Percentiles rank a stretch among this genome's conserved stretches.
phyloP scores from a whole-genome alignment of 2,888 invertebrate species.

The Drosophila siamana region DNA sequence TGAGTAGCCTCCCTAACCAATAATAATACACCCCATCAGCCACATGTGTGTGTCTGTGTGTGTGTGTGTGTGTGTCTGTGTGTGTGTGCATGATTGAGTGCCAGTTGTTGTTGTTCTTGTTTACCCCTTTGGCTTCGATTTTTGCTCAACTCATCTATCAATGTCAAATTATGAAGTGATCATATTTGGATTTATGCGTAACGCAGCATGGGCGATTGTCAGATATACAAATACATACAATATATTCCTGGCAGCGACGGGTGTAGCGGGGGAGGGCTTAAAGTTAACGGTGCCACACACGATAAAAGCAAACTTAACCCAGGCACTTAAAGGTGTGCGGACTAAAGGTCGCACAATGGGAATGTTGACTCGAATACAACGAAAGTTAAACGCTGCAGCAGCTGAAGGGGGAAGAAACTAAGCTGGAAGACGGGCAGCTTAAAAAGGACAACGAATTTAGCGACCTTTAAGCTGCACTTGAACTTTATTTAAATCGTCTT shows the following conservation, averaged over 20 bases:
- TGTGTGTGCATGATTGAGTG: constrained; percentile 74
- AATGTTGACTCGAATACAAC: background rate
- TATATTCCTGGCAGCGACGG: background rate
- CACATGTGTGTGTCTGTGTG: constrained; percentile 9
- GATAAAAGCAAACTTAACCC: constrained; percentile 25
- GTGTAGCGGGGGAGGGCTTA: constrained; percentile 16
- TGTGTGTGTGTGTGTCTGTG: constrained; percentile 36
- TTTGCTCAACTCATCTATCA: constrained; percentile 83
- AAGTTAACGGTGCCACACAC: constrained; percentile 45
- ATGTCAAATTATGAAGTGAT: constrained; percentile 86
- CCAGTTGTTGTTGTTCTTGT: constrained; percentile 49
- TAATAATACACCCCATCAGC: constrained; percentile 38
- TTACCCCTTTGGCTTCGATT: constrained; percentile 65
- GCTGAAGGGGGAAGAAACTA: background rate
- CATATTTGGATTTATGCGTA: constrained; percentile 85
- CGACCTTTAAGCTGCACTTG: too few relatives aligned
- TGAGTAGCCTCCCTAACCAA: constrained; percentile 21
- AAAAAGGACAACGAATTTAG: background rate
- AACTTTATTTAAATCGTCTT: too few relatives aligned
- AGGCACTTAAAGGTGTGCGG: constrained; percentile 40
- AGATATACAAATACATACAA: too few relatives aligned
- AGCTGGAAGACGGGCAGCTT: too few relatives aligned
- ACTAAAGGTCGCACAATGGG: constrained; percentile 40
- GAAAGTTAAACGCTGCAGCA: too few relatives aligned
- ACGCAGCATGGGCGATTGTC: constrained; percentile 21